Evolutionary conservation across 2,888 invertebrate genomes (phyloP), one percentile per base, ranked within the genome.

Genomic region (Drosophila anomelani): DNA sequence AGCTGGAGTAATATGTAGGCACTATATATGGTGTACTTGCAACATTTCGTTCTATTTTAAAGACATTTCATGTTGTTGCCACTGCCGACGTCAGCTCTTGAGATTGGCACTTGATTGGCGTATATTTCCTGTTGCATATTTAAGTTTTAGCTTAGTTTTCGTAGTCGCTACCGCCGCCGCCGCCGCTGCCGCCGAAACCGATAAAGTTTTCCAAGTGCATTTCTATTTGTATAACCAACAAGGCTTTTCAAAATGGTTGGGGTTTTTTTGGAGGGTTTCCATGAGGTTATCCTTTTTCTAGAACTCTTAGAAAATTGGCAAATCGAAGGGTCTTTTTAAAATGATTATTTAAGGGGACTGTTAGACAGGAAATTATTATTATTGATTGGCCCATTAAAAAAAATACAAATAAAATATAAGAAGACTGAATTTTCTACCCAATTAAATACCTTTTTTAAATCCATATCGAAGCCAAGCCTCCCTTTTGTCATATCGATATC

Each of bases 101-200:
- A 89, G 90, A 91, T 91, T 91, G 90, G 90, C 90, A 89, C 82
- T 90, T 90, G 90, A 90, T 91, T 90, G 90, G 90, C 91, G 87
- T 88, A 88, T 84, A 90, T 89, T 91, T 90, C 90, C 91, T 89
- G 90, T 88, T 91, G 90, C 82, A 90, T 91, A 91, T 89, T 91
- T 91, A 90, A 90, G 82, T 86, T 83, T 82, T 68, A 72, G 83
- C 77, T 77, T 66, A 75, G 77, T 67, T 87, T 80, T 64, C 54
- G 68, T 70, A 60, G 55, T 17, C 51, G 43, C 34, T 49, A 49
- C 56, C 3, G 51, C 56, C 57, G 43, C 56, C 3, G 51, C 56
- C 57, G 43, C 34, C 39, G 44, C 54, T 20, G 57, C 26, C 53
- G 20, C 57, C 39, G 39, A 61, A 64, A 39, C 73, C 61, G 39